These are phyloP conservation scores for Apistogramma diplotaenia DNA, from an alignment of 2,113 vertebrate genomes.

Conservation along the genomic window DNA sequence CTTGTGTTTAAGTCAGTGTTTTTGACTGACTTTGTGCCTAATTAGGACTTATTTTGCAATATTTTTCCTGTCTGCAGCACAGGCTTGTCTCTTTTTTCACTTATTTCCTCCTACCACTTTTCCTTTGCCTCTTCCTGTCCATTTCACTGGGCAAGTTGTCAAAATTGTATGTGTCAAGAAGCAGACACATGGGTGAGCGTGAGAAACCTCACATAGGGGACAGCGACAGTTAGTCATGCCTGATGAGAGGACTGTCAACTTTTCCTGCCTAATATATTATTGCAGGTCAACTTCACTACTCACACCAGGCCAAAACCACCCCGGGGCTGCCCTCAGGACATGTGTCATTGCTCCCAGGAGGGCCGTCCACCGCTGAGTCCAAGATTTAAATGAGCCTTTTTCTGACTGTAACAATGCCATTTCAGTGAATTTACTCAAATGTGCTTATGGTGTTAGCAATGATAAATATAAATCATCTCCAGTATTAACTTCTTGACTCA, in stretches of 20 bases:
- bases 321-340: neutral
- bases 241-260: neutral
- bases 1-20: fast-evolving
- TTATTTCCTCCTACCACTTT: neutral
- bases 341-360: neutral
- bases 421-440: neutral
- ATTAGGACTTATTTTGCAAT: neutral
- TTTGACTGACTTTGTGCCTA: neutral
- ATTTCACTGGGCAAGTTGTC: neutral
- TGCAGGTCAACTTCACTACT: neutral
- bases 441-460: neutral
- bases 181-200: neutral
- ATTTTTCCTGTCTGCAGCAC: neutral
- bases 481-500: neutral
- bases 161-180: fast-evolving
- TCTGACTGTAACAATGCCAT: neutral
- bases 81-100: neutral
- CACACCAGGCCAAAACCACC: neutral
- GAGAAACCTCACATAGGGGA: neutral
- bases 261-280: neutral
- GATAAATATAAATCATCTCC: neutral
- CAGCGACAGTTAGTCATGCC: neutral
- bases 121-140: neutral
- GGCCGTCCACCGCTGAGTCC: neutral
- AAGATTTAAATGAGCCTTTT: neutral